Evolutionary conservation across 2,797 vertebrate genomes (phyloP).

Genomic region (Pristis pectinata): DNA sequence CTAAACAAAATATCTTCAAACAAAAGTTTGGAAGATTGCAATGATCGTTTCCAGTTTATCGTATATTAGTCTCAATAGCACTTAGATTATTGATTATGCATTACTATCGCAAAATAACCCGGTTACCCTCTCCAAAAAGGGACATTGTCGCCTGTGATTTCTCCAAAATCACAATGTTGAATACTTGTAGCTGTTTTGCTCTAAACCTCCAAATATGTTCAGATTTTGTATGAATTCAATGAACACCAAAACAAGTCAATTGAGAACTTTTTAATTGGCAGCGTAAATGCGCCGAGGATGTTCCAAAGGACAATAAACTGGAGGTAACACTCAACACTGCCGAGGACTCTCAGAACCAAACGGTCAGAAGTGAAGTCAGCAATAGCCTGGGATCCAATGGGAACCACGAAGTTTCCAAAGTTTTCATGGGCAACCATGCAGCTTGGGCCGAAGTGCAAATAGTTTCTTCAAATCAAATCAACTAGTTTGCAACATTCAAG

Average conservation of each 20-base stretch:
- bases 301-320: not conserved
- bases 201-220: not conserved
- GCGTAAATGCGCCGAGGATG: not conserved
- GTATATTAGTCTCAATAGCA: too few relatives aligned
- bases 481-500: not conserved
- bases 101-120: not conserved
- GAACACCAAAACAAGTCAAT: not conserved
- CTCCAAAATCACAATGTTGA: not conserved
- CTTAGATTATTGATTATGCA: not conserved
- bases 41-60: too few relatives aligned
- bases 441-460: too few relatives aligned
- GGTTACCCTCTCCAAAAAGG: not conserved
- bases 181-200: not conserved
- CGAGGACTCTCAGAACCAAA: not conserved
- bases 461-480: not conserved
- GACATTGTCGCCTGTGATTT: too few relatives aligned
- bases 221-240: not conserved
- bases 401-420: too few relatives aligned
- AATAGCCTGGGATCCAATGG: not conserved
- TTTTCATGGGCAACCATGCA: not conserved
- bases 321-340: not conserved
- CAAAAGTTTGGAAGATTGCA: not conserved
- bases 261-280: not conserved
- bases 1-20: not conserved
- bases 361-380: not conserved